phyloP scores from a whole-genome alignment of 2,113 vertebrate genomes.

The Myiozetetes cayanensis region DNA sequence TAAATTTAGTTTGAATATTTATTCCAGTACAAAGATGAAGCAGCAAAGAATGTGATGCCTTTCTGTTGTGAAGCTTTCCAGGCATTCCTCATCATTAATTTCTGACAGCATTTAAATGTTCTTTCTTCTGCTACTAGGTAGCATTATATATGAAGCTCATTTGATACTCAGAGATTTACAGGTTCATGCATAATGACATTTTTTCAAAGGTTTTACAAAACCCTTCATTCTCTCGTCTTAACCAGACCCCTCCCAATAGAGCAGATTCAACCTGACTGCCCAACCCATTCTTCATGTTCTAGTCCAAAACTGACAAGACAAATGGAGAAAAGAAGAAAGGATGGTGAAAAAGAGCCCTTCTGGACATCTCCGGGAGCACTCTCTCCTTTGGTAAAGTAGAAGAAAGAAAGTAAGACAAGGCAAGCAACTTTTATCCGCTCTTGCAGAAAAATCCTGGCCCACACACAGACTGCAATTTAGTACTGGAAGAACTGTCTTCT shows the following conservation, averaged over 20 bases:
- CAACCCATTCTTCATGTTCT: neutral
- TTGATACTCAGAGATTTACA: neutral
- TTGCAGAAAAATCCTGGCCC: neutral
- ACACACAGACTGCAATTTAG: neutral
- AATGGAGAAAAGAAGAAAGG: slow-evolving; percentile 3
- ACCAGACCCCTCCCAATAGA: neutral
- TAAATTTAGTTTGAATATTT: neutral
- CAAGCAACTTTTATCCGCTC: neutral
- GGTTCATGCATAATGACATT: neutral
- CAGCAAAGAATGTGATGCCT: neutral
- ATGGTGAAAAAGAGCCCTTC: neutral
- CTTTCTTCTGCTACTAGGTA: slow-evolving; percentile 5
- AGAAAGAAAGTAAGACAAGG: neutral
- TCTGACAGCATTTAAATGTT: slow-evolving; percentile 19
- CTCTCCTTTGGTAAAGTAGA: neutral
- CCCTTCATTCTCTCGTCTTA: neutral
- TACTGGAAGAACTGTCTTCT: neutral
- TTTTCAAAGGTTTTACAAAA: neutral
- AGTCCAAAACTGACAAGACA: slow-evolving; percentile 8
- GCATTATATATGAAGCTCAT: neutral
- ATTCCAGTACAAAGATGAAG: neutral
- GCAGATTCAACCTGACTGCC: neutral
- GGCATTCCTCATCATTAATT: neutral
- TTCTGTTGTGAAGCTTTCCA: neutral
- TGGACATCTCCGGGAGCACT: neutral